Conservation (phyloP, 1,140 invertebrate species). For the Drosophila simulans region DNA sequence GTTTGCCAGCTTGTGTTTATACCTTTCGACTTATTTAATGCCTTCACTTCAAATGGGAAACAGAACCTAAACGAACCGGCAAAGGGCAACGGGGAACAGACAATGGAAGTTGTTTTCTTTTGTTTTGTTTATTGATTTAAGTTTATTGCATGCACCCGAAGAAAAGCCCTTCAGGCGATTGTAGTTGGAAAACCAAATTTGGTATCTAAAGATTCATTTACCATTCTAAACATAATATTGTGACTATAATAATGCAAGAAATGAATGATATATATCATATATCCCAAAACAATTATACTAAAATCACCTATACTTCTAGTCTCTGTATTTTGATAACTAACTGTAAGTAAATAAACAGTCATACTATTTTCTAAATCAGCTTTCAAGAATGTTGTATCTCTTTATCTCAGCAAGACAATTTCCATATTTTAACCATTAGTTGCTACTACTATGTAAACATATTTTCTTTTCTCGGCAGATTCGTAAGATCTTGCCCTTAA, state of each 20-base stretch:
- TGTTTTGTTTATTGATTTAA: conserved; percentile 74
- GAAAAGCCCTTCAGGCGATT: neutral
- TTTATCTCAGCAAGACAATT: neutral
- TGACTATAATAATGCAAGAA: too few relatives aligned
- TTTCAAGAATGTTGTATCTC: neutral
- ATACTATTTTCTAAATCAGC: too few relatives aligned
- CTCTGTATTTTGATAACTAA: too few relatives aligned
- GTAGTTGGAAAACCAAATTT: neutral
- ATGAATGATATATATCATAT: too few relatives aligned
- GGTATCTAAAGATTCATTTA: too few relatives aligned
- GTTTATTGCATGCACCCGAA: conserved; percentile 57
- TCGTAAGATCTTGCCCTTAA: conserved; percentile 8
- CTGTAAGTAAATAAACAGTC: too few relatives aligned
- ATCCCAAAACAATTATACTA: too few relatives aligned
- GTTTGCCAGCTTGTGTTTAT: conserved; percentile 77
- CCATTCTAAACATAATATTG: too few relatives aligned
- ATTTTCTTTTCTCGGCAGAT: neutral
- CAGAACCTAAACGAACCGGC: conserved; percentile 56
- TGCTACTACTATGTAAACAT: neutral
- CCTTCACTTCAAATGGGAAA: conserved; percentile 76
- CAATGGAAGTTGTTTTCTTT: conserved; percentile 63
- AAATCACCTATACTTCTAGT: too few relatives aligned
- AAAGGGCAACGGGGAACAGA: conserved; percentile 32
- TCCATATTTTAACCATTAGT: conserved; percentile 4
- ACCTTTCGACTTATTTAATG: conserved; percentile 80